Percentiles rank a stretch among this genome's conserved stretches.
Evolutionary conservation across 2,888 invertebrate species (phyloP).

Genomic region (Protonemura montana): DNA sequence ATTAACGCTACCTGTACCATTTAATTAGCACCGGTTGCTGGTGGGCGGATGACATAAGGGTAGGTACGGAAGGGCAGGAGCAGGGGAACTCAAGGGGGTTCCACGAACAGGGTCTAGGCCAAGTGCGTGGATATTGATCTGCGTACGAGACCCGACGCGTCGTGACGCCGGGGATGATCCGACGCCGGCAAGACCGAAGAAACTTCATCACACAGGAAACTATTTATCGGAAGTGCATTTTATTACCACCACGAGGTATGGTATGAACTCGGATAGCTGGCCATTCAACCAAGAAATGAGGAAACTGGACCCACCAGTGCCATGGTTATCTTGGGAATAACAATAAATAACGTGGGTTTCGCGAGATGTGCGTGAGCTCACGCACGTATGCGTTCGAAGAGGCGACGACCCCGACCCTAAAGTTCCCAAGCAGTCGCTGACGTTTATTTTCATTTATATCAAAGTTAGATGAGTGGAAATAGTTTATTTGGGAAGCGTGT

Average conservation of each 20-base stretch:
- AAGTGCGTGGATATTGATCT: constrained; percentile 42
- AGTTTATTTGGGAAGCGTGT: too few species aligned
- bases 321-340: background rate
- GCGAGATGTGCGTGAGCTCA: background rate
- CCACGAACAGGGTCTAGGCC: constrained; percentile 34
- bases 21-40: background rate
- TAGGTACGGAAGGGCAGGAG: background rate
- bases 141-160: constrained; percentile 23
- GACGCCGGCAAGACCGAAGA: background rate
- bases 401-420: background rate
- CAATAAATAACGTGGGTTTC: background rate
- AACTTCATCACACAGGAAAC: too few species aligned
- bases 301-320: background rate
- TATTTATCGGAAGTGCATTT: too few species aligned
- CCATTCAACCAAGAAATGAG: background rate
- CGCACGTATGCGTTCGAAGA: background rate
- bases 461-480: background rate
- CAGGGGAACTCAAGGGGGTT: background rate
- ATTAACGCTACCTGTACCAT: background rate
- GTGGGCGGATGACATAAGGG: background rate
- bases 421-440: background rate
- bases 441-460: background rate
- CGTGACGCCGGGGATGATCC: constrained; percentile 31
- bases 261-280: background rate
- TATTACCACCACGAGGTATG: too few species aligned